Percentiles rank a stretch among this genome's conserved stretches.
These are phyloP conservation scores for Rhinoptilus africanus DNA, from an alignment of 2,113 vertebrate species.

Conservation along the genomic window DNA sequence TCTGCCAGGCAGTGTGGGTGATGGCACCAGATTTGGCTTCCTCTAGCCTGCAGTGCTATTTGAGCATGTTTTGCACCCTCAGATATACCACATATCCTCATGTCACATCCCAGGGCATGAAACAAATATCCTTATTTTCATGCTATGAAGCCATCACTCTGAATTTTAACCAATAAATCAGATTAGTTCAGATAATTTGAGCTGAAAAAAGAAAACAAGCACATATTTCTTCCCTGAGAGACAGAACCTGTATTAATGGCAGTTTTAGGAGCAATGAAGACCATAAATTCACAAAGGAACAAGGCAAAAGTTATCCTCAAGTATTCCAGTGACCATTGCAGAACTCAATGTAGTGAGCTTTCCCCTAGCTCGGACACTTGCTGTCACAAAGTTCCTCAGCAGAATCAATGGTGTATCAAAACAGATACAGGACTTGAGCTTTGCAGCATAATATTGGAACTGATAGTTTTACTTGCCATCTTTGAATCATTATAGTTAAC, in stretches of 20 bases:
- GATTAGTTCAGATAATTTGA: not conserved
- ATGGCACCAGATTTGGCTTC: not conserved
- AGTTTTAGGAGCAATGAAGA: not conserved
- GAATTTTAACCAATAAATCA: not conserved
- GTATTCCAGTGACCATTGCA: not conserved
- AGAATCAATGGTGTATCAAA: not conserved
- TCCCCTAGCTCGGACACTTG: not conserved
- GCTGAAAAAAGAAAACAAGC: not conserved
- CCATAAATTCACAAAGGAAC: not conserved
- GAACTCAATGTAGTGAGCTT: not conserved
- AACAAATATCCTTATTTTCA: not conserved
- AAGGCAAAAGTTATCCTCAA: not conserved
- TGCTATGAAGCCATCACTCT: not conserved
- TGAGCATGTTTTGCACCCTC: not conserved
- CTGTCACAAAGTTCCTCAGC: not conserved
- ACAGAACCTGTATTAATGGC: not conserved
- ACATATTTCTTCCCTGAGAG: not conserved
- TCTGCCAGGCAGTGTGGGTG: not conserved
- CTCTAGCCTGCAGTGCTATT: not conserved
- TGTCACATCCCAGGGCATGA: not conserved
- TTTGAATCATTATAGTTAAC: not conserved
- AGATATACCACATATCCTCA: not conserved
- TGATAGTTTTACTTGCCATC: not conserved
- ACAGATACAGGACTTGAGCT: not conserved
- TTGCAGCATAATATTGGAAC: not conserved